Evolutionary conservation across 2,797 vertebrate species (phyloP), one percentile per base, ranked within the genome.

Genomic region (Euphonia xanthogaster): DNA sequence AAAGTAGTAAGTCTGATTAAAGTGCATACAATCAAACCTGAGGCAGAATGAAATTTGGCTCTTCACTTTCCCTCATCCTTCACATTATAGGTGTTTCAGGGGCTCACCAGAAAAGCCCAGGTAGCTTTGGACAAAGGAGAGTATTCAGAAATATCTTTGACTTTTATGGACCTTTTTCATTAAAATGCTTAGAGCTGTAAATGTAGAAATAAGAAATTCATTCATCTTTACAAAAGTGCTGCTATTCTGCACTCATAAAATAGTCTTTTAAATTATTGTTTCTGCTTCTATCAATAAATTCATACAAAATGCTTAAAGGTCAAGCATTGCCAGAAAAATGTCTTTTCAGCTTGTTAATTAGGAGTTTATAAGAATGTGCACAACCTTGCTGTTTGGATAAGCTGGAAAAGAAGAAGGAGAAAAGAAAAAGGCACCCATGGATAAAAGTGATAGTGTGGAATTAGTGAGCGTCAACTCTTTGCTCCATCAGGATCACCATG

Each of bases 111-210:
- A 89, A 88, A 82, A 65, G 47, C 87, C 35, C 12, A 39, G 19
- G 31, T 24, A 90, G 27, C 22, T 87, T 57, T 83, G 27, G 35
- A 80, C 17, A 78, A 48, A 73, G 84, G 87, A 76, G 50, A 90
- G 84, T n/a, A 63, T 95, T 73, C 58, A 84, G 96, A 94, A 82
- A 93, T 97, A 77, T 95, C 93, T 95, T 96, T 96, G 93, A 96
- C 90, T 96, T 97, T 97, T 93, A 95, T 68, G 61, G 81, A 86
- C 73, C n/a, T 65, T 92, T 96, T 95, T 67, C 92, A 91, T 97
- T 96, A 96, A 96, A 97, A 97, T 93, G 93, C 95, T 97, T 88
- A 90, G 76, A 81, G 80, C 93, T 82, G 58, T 96, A 95, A 97
- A 94, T 71, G 94, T 61, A 72, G 68, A 96, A 94, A 90, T 93